Conservation (phyloP, 2,888 invertebrate species). For the Drosophila engyochracea region DNA sequence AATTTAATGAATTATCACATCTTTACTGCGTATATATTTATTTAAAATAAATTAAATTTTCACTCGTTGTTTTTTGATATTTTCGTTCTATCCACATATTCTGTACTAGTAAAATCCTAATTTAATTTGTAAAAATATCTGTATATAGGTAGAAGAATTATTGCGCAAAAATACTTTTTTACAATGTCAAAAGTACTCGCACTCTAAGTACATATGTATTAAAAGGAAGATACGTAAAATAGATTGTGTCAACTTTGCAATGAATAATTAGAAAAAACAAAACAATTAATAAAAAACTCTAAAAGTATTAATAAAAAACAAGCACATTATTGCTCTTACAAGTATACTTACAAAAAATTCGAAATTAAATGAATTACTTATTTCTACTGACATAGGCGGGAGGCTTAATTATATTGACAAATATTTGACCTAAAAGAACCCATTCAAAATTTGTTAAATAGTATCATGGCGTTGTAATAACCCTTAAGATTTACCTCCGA, state of each 20-base stretch:
- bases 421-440: not conserved
- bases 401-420: not conserved
- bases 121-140: conserved; percentile 24
- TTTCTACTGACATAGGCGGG: not conserved
- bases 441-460: not conserved
- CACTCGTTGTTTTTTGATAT: not conserved
- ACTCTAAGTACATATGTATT: conserved; percentile 27
- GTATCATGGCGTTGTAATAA: not conserved
- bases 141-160: conserved; percentile 57
- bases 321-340: not conserved
- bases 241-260: conserved; percentile 21
- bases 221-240: conserved; percentile 17
- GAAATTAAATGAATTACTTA: not conserved
- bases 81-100: not conserved
- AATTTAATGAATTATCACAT: not conserved
- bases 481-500: not conserved
- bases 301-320: conserved; percentile 17
- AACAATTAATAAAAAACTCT: conserved; percentile 20
- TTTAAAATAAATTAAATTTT: not conserved
- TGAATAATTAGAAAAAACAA: conserved; percentile 17
- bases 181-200: conserved; percentile 23
- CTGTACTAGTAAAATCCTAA: conserved; percentile 9
- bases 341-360: not conserved
- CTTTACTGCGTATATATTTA: not conserved
- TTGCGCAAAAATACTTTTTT: conserved; percentile 18